Evolutionary conservation across 2,113 vertebrate genomes (phyloP).

Genomic region (Coptodon bakossiorum): DNA sequence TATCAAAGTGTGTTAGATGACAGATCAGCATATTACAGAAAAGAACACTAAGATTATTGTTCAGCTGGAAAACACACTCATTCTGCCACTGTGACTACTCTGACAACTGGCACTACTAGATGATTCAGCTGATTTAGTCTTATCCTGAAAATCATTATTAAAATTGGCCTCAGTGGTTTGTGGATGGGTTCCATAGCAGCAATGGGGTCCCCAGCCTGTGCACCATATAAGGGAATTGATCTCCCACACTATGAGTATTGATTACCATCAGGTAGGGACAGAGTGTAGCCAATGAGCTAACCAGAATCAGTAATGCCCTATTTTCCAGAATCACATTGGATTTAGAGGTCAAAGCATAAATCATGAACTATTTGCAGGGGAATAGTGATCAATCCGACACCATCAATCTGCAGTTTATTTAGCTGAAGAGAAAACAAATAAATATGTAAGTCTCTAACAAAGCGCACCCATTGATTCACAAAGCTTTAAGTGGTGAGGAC

Average conservation of each 20-base stretch:
- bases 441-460: not conserved
- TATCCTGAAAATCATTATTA: not conserved
- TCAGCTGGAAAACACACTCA: not conserved
- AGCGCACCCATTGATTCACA: not conserved
- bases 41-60: not conserved
- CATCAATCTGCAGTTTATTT: not conserved
- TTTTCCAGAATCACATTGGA: not conserved
- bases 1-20: not conserved
- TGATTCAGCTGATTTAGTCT: not conserved
- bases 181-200: not conserved
- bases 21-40: not conserved
- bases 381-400: not conserved
- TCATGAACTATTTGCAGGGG: not conserved
- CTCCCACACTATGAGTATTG: conserved; percentile 47
- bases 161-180: not conserved
- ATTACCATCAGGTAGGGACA: conserved; percentile 41
- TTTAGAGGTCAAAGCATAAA: not conserved
- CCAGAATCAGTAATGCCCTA: conserved; percentile 22
- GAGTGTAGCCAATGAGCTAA: conserved; percentile 19
- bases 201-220: not conserved
- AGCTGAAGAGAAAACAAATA: not conserved
- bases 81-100: not conserved
- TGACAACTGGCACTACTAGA: not conserved
- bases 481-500: not conserved
- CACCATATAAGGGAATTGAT: conserved; percentile 29